Percentiles rank a stretch among this genome's conserved stretches.
phyloP scores from a whole-genome alignment of 2,797 vertebrate genomes.

The Clarias platycephalus region DNA sequence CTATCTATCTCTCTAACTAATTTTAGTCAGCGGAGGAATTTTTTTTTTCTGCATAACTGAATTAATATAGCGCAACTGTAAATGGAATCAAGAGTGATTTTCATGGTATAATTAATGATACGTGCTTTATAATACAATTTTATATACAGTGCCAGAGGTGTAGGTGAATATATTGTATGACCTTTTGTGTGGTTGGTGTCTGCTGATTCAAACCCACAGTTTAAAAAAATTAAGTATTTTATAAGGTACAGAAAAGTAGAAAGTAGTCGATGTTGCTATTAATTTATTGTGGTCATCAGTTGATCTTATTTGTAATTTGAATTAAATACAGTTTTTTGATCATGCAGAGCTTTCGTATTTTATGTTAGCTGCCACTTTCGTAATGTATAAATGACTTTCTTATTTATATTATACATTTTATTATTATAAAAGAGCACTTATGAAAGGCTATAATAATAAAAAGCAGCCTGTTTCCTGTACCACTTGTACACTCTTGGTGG shows the following conservation, averaged over 20 bases:
- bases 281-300: neutral
- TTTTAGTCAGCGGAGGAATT: slow-evolving; percentile 47
- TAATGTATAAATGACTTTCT: neutral
- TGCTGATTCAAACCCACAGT: neutral
- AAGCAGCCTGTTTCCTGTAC: slow-evolving; percentile 23
- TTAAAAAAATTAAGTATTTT: neutral
- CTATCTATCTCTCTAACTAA: neutral
- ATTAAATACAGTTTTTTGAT: neutral
- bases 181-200: neutral
- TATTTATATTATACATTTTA: neutral
- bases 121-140: neutral
- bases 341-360: neutral
- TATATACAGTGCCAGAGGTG: neutral
- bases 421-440: slow-evolving; percentile 7
- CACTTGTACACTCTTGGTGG: slow-evolving; percentile 12
- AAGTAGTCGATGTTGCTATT: neutral
- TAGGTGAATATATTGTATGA: neutral
- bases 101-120: neutral
- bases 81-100: neutral
- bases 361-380: neutral
- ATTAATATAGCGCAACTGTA: slow-evolving; percentile 1
- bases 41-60: slow-evolving; percentile 53
- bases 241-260: neutral
- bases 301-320: neutral
- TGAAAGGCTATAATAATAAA: slow-evolving; percentile 4